A percentile compares a stretch with the other conserved stretches of the same genome.
Conservation (phyloP, 1,140 invertebrate species). For the Nasonia longicornis region DNA sequence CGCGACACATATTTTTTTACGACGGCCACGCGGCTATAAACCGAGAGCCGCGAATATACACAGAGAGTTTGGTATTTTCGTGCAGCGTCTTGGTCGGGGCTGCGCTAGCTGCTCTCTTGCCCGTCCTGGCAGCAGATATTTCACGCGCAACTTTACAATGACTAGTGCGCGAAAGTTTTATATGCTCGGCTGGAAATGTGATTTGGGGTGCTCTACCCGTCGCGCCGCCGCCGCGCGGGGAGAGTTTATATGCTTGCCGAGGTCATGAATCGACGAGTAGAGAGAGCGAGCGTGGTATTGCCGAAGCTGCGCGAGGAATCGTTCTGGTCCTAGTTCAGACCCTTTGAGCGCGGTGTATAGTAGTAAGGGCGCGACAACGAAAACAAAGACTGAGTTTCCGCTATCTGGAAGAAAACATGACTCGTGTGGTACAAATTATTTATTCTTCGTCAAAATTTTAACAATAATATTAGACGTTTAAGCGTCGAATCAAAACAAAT, state of each 20-base stretch:
- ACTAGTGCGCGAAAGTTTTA: slow-evolving; percentile 51
- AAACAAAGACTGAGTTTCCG: neutral
- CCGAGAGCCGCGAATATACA: slow-evolving; percentile 16
- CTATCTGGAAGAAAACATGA: neutral
- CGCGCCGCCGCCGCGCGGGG: neutral
- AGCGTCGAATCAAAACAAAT: too few species aligned
- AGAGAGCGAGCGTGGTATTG: neutral
- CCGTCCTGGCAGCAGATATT: slow-evolving; percentile 45
- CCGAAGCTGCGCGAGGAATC: neutral
- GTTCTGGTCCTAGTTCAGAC: neutral
- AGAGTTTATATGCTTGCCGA: neutral
- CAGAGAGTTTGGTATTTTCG: neutral
- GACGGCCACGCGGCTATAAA: slow-evolving; percentile 22
- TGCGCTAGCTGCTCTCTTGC: neutral
- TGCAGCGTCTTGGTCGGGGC: neutral
- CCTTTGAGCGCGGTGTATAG: neutral
- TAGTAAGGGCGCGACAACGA: neutral
- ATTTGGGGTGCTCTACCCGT: slow-evolving; percentile 46
- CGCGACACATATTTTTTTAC: slow-evolving; percentile 46
- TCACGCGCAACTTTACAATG: slow-evolving; percentile 51
- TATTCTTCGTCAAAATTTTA: too few species aligned
- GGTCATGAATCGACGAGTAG: slow-evolving; percentile 23
- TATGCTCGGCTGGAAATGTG: slow-evolving; percentile 50
- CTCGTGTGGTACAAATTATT: neutral
- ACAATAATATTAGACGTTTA: too few species aligned